A percentile compares a stretch with the other conserved stretches of the same genome.
Conservation (phyloP, 1,140 invertebrate genomes). For the Lucilia cuprina region DNA sequence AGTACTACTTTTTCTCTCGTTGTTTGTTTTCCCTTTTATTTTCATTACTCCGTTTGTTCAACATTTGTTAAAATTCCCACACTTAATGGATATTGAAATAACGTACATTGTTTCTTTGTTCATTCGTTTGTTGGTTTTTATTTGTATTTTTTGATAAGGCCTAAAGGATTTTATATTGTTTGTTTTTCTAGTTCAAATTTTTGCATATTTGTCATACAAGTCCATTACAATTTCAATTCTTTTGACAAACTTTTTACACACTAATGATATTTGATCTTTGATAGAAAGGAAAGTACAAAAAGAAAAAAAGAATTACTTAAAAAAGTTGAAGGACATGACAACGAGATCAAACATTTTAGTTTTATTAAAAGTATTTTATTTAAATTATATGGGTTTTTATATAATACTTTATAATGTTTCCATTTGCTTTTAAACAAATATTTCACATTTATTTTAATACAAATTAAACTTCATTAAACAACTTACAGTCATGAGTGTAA, state of each 20-base stretch:
- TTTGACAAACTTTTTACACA: neutral
- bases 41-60: neutral
- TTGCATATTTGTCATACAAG: neutral
- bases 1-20: neutral
- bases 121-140: neutral
- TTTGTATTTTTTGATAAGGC: neutral
- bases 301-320: too few relatives aligned
- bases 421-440: too few relatives aligned
- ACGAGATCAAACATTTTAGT: too few relatives aligned
- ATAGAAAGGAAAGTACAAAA: neutral
- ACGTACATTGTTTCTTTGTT: neutral
- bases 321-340: too few relatives aligned
- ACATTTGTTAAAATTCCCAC: conserved; percentile 1
- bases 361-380: too few relatives aligned
- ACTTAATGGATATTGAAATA: neutral
- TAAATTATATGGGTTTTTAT: too few relatives aligned
- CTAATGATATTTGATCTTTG: neutral
- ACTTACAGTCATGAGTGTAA: neutral
- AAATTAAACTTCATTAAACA: too few relatives aligned
- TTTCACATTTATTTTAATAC: too few relatives aligned
- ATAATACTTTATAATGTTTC: too few relatives aligned
- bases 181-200: neutral
- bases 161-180: neutral
- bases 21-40: neutral
- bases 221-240: neutral